A percentile compares a stretch with the other conserved stretches of the same genome.
Evolutionary conservation across 2,888 invertebrate genomes (phyloP).

Genomic region (Nemotelus pantherinus): DNA sequence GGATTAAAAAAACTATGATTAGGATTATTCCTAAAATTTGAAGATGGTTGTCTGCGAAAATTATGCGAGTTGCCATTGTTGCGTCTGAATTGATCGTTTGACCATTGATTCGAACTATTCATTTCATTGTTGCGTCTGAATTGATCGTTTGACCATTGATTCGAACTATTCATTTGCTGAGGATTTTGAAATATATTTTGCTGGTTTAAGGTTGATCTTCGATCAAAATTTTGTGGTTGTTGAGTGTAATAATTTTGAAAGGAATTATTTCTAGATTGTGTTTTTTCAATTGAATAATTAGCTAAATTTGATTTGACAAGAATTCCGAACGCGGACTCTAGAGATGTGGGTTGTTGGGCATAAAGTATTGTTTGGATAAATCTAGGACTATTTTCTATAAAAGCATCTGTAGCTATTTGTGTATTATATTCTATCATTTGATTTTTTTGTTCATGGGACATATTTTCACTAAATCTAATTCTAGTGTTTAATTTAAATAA

Average conservation of each 20-base stretch:
- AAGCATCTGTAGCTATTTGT: too few species aligned
- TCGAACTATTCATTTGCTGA: conserved; percentile 12
- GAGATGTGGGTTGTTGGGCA: too few species aligned
- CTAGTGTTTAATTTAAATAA: conserved; percentile 1
- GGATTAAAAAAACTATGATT: background rate
- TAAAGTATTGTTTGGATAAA: too few species aligned
- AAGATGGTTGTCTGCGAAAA: background rate
- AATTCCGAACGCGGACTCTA: too few species aligned
- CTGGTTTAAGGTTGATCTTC: background rate
- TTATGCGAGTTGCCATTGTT: conserved; percentile 1
- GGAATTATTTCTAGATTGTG: background rate
- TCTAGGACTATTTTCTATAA: too few species aligned
- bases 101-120: background rate
- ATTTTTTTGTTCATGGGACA: too few species aligned
- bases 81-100: background rate
- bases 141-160: too few species aligned
- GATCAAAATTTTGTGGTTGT: background rate
- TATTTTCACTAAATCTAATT: conserved; percentile 8
- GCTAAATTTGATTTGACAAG: too few species aligned
- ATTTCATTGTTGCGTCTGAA: too few species aligned
- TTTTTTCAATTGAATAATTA: too few species aligned
- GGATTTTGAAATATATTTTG: background rate
- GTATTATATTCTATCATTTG: too few species aligned
- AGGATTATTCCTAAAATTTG: background rate
- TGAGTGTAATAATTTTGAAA: conserved; percentile 1